Conservation (phyloP, 2,113 vertebrate genomes). For the Ibidorhyncha struthersii region DNA sequence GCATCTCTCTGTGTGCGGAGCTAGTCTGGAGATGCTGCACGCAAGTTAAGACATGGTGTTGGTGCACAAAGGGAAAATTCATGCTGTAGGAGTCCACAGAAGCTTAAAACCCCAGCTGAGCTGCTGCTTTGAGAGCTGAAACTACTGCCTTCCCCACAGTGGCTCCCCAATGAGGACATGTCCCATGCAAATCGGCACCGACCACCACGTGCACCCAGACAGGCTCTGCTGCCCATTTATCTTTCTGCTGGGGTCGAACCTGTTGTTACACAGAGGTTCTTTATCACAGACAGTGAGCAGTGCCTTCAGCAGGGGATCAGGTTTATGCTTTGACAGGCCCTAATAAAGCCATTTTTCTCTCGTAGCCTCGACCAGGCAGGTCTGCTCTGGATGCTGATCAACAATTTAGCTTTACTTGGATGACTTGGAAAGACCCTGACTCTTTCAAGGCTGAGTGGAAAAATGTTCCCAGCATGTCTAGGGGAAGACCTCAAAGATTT, state of each 20-base stretch:
- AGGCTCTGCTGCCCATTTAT: background rate
- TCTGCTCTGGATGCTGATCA: conserved; percentile 44
- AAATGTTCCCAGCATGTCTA: conserved; percentile 1
- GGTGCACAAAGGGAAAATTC: background rate
- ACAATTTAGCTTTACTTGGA: conserved; percentile 8
- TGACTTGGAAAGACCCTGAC: conserved; percentile 6
- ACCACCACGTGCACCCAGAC: accelerated
- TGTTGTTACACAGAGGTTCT: background rate
- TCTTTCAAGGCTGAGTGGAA: conserved; percentile 22
- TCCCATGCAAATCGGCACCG: background rate
- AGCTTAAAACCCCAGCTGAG: background rate
- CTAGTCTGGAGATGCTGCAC: background rate
- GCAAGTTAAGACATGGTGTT: background rate
- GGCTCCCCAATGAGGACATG: background rate
- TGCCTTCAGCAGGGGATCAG: background rate
- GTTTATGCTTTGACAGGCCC: background rate
- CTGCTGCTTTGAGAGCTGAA: background rate
- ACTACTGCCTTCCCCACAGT: accelerated
- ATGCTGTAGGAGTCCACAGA: background rate
- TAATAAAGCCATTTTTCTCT: conserved; percentile 55
- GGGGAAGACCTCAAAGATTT: background rate
- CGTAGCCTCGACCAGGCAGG: background rate
- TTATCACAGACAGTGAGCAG: background rate
- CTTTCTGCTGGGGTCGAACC: background rate
- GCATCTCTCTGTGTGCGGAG: accelerated